These are phyloP conservation scores for Chrysochloris asiatica DNA, from an alignment of 2,113 vertebrate genomes.

Conservation along the genomic window DNA sequence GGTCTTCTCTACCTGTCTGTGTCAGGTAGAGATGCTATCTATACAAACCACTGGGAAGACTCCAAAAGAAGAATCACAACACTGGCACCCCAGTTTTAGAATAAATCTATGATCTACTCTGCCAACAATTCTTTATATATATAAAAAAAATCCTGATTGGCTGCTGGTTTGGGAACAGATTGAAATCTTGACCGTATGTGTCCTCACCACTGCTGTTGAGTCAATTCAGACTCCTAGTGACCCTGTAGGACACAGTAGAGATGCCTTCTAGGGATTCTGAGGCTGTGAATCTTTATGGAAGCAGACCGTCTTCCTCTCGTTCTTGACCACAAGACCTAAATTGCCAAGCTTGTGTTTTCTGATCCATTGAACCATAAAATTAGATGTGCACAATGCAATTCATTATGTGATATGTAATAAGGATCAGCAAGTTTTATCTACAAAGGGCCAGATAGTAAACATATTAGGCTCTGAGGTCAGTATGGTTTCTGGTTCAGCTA, in stretches of 20 bases:
- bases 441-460: slow-evolving; percentile 27
- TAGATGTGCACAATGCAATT: slow-evolving; percentile 59
- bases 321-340: slow-evolving; percentile 65
- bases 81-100: not conserved
- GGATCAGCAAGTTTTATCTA: slow-evolving; percentile 62
- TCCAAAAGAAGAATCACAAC: not conserved
- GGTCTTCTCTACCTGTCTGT: not conserved
- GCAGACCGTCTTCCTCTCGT: too few relatives aligned
- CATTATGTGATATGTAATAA: slow-evolving; percentile 47
- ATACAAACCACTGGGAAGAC: not conserved
- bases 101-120: not conserved
- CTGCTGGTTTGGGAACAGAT: slow-evolving; percentile 49
- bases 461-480: slow-evolving; percentile 44
- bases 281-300: too few relatives aligned
- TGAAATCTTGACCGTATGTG: slow-evolving; percentile 65
- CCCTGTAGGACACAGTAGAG: not conserved
- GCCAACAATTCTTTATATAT: slow-evolving; percentile 47
- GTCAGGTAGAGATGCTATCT: not conserved
- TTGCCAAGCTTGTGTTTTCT: slow-evolving; percentile 71
- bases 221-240: not conserved
- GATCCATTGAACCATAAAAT: slow-evolving; percentile 69
- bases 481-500: slow-evolving; percentile 9
- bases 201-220: not conserved
- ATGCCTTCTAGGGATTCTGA: not conserved
- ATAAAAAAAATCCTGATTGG: slow-evolving; percentile 55